Percentiles rank a stretch among this genome's conserved stretches.
These are phyloP conservation scores for Epizoanthus rinbou DNA, from an alignment of 92 coral and sea anemone genomes.

Conservation along the genomic window DNA sequence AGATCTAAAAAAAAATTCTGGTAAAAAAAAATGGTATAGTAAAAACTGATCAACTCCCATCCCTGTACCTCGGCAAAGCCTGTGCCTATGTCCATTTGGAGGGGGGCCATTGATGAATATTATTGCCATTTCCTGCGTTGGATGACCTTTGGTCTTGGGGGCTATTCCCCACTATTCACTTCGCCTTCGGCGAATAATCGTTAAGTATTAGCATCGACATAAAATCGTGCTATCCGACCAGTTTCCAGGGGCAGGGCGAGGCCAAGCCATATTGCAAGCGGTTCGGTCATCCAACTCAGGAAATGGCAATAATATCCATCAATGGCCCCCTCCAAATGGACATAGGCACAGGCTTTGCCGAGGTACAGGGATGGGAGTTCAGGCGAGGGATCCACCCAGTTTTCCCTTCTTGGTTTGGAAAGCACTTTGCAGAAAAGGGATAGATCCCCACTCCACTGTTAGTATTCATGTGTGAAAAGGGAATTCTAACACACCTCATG, in stretches of 20 bases:
- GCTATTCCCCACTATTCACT: too few relatives aligned
- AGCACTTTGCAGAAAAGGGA: constrained; percentile 19
- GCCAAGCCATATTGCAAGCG: constrained; percentile 16
- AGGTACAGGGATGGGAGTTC: constrained; percentile 20
- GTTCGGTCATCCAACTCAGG: constrained; percentile 42
- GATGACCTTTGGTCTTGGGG: too few relatives aligned
- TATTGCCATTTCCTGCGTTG: not conserved
- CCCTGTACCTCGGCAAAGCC: constrained; percentile 22
- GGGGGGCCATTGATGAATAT: constrained; percentile 10
- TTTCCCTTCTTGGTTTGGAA: constrained; percentile 31
- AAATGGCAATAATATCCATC: not conserved
- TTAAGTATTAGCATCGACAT: constrained; percentile 39
- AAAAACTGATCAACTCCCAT: too few relatives aligned
- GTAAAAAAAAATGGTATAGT: too few relatives aligned
- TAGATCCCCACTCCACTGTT: constrained; percentile 19
- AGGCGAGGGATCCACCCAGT: constrained; percentile 2
- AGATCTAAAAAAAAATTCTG: too few relatives aligned
- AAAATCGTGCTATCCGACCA: constrained; percentile 42
- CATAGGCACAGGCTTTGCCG: constrained; percentile 2
- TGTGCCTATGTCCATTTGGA: not conserved
- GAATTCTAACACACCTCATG: not conserved
- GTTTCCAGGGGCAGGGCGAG: constrained; percentile 34
- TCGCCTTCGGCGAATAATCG: too few relatives aligned
- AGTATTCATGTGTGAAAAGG: not conserved
- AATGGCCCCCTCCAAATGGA: not conserved